A percentile compares a stretch with the other conserved stretches of the same genome.
phyloP scores from a whole-genome alignment of 2,797 vertebrate genomes.

The Orientallactaga sibirica region DNA sequence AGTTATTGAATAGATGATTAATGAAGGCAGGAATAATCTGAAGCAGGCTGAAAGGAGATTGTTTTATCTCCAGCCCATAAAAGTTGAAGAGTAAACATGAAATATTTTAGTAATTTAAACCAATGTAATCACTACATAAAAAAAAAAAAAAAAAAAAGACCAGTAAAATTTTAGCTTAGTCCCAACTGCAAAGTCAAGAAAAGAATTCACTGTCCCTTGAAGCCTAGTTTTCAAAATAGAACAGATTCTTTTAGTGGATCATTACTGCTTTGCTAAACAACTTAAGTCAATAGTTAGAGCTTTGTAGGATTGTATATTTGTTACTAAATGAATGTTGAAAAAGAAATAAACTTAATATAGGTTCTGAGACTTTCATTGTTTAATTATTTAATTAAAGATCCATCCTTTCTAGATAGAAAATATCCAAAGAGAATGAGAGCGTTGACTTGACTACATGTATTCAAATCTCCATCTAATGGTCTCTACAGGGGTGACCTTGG shows the following conservation, averaged over 20 bases:
- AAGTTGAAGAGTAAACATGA: constrained; percentile 44
- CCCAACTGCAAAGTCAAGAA: neutral
- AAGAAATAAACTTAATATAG: neutral
- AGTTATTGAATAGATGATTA: constrained; percentile 54
- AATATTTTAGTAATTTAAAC: constrained; percentile 46
- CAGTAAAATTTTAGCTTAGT: constrained; percentile 49
- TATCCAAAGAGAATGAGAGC: neutral
- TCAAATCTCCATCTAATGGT: neutral
- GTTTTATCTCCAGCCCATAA: neutral
- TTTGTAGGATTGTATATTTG: constrained; percentile 50
- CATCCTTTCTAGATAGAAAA: neutral
- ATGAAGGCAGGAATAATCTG: constrained; percentile 35
- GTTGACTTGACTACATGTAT: neutral
- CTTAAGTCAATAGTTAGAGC: neutral
- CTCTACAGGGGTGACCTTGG: neutral
- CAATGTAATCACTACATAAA: constrained; percentile 23
- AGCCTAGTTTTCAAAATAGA: constrained; percentile 44
- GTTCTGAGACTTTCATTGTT: constrained; percentile 27
- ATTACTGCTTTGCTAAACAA: constrained; percentile 43
- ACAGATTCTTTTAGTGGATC: constrained; percentile 55
- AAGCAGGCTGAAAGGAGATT: neutral
- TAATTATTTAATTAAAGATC: constrained; percentile 14
- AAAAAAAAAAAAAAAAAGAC: constrained; percentile 46
- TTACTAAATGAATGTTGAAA: neutral
- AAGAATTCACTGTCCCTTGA: constrained; percentile 20